Base-by-base conservation (phyloP, 2,888 invertebrate genomes). In the Steinernema hermaphroditum region DNA sequence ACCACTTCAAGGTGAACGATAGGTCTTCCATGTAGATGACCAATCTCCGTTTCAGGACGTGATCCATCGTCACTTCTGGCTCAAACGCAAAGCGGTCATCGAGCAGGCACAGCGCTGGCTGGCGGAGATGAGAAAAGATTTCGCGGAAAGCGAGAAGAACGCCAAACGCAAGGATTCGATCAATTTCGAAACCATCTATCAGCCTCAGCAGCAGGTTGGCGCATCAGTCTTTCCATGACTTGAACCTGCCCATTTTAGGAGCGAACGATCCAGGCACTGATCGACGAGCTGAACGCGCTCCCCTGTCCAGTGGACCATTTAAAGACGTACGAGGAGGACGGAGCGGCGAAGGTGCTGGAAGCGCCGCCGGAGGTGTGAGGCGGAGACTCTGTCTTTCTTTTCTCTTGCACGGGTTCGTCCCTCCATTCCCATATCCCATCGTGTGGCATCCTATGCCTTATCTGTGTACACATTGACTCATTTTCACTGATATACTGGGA, bases 61-160 rank as follows among this genome's bases (percentile, higher is more conserved):
- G 70, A 93, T 96, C 79, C 92, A 93, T 79, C 92, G 93, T 32
- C 96, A 96, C 88, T 96, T 96, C 88, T 96, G 94, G 92, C 90
- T 95, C 85, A 96, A 96, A 88, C 91, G 93, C 74, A 91, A 93
- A 85, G 94, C 95, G 89, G 93, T 96, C 80, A 91, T 93, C 87
- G 90, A 91, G 81, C 94, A 95, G 88, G 92, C 79, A 2, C 68
- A 76, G 44, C 49, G 32, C 22, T 76, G 76, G 76, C 78, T 76
- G 9, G 70, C n/a, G 16, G 76, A 76, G 41, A 75, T 44, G 68
- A 27, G 70, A 37, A 41, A 54, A 16, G 54, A 54, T 24, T 54
- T 54, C 54, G 54, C 54, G 24, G 54, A 54, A 16, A 54, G 54
- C 54, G 54, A 54, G 54, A 54, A 54, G 54, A 54, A 27, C 27